These are phyloP conservation scores for Montipora sp. DNA, from an alignment of 64 coral and sea anemone species.

Conservation along the genomic window DNA sequence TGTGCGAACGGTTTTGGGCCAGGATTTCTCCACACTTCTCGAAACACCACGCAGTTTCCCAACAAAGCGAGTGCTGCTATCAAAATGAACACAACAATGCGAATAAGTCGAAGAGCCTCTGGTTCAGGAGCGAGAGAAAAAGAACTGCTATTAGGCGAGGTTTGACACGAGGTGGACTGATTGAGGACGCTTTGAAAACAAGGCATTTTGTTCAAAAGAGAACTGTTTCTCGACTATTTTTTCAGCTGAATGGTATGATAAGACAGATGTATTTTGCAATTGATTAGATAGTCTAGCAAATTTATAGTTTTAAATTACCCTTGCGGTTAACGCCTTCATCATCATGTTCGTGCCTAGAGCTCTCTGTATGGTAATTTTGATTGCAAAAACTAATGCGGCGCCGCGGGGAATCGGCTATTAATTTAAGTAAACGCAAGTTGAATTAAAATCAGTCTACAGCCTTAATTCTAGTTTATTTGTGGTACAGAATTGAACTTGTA, in stretches of 20 bases:
- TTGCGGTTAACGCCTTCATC: no score
- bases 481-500: no score
- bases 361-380: neutral
- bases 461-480: no score
- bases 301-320: no score
- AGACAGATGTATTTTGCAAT: neutral
- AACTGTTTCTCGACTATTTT: no score
- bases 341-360: no score
- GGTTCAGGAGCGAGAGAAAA: constrained; percentile 23
- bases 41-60: constrained; percentile 63
- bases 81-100: constrained; percentile 37
- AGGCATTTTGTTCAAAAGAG: neutral
- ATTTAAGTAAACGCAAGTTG: no score
- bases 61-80: constrained; percentile 32
- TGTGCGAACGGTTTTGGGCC: constrained; percentile 46
- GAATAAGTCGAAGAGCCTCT: neutral
- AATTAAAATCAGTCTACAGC: no score
- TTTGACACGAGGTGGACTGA: neutral
- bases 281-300: no score
- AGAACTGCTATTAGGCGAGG: neutral
- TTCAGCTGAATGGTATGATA: no score
- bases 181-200: neutral
- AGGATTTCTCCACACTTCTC: constrained; percentile 29
- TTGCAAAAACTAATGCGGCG: neutral
- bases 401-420: no score